Base-by-base conservation (phyloP, 2,113 vertebrate genomes). In the Raja brachyura region DNA sequence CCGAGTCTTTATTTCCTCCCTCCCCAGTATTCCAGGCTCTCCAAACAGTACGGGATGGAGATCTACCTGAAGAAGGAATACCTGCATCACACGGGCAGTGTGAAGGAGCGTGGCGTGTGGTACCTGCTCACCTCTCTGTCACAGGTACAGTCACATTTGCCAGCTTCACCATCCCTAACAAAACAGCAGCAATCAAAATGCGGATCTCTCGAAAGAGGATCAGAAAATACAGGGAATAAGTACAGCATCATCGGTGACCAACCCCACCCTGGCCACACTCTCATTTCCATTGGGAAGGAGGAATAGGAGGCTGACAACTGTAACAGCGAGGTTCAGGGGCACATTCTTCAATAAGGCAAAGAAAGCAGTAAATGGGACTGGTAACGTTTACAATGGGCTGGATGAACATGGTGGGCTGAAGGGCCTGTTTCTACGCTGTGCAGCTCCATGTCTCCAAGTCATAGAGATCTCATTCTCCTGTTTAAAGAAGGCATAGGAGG, bases 1-100 rank as follows among this genome's bases (percentile, higher is more conserved):
- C 39, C 3, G 39, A 48, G 39, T 48, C 39, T 66, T 16, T 14
- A 39, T 33, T 79, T 18, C 94, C 1, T 93, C 33, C 77, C 93
- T 56, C 11, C 48, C 61, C 95, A 98, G 98, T 98, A 97, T 95
- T 98, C 98, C 94, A 97, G 98, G 94, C 95, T 98, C 85, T 98
- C 98, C 93, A 98, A 98, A 94, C 97, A 97, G 93, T 98, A 96
- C 1, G 98, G 98, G n/a, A 96, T 97, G 96, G 98, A 98, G 83
- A 96, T 98, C 94, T 98, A 97, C 94, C 94, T 98, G 94, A 98
- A 98, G 95, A 98, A 98, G 95, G 98, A 98, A 93, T 97, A 97
- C 70, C 97, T 98, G 33, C 97, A 98, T 93, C 98, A 98, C 95
- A 98, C 98, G 0, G 97, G 98, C 93, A 97, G 97, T 25, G 97